These are phyloP conservation scores for Andrena fulva DNA, from an alignment of 2,888 invertebrate species.

Conservation along the genomic window DNA sequence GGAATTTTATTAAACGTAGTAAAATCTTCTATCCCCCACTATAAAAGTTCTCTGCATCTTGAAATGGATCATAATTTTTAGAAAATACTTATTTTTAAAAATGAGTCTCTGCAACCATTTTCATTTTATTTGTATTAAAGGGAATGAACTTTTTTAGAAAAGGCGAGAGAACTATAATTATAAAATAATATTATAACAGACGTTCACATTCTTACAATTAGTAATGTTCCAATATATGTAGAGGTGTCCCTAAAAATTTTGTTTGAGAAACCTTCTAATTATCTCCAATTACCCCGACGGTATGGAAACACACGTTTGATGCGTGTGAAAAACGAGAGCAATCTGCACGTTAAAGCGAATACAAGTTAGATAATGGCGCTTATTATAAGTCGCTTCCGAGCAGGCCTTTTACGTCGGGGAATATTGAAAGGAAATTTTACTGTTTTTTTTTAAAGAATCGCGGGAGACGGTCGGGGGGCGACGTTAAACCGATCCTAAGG, in stretches of 20 bases:
- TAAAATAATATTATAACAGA: no score
- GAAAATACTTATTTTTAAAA: no score
- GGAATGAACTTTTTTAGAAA: no score
- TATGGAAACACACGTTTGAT: constrained; percentile 7
- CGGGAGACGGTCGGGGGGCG: not conserved
- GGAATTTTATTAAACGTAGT: no score
- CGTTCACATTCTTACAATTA: no score
- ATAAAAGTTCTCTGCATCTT: no score
- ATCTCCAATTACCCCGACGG: constrained; percentile 10
- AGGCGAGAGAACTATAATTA: no score
- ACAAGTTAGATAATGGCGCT: constrained; percentile 47
- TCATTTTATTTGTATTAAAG: no score
- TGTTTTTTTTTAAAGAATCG: constrained; percentile 15
- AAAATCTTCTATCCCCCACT: no score
- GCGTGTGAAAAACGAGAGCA: not conserved
- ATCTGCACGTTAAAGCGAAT: constrained; percentile 24
- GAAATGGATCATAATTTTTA: no score
- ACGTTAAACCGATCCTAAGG: not conserved
- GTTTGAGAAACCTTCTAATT: not conserved
- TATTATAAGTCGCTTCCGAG: constrained; percentile 27
- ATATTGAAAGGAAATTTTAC: constrained; percentile 4
- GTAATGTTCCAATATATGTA: not conserved
- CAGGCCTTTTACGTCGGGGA: not conserved
- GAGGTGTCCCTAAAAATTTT: not conserved
- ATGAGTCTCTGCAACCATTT: no score